Evolutionary conservation across 2,113 vertebrate species (phyloP).

Genomic region (Nannospalax galili): DNA sequence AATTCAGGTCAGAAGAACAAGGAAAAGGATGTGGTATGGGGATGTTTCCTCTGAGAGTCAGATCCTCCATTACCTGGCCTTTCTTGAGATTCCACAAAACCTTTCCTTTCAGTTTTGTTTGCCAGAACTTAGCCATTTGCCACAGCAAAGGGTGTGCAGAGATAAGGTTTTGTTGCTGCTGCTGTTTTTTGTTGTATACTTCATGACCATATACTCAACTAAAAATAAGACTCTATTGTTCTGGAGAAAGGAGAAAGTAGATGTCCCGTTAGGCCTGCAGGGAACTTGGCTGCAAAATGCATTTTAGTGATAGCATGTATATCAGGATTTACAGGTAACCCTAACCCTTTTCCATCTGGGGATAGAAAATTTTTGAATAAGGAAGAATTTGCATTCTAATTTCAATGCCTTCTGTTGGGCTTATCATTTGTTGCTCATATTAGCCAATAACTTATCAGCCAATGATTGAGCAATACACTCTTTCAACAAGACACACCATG

Average conservation of each 20-base stretch:
- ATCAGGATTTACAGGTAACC: background rate
- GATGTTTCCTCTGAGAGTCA: background rate
- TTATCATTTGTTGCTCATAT: background rate
- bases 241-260: background rate
- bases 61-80: background rate
- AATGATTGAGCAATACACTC: background rate
- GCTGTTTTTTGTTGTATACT: background rate
- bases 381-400: slow-evolving; percentile 9
- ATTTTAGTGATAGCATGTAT: background rate
- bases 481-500: background rate
- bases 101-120: background rate
- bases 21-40: background rate
- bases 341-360: background rate
- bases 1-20: background rate
- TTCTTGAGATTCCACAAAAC: background rate
- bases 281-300: background rate
- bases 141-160: background rate
- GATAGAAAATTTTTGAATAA: background rate
- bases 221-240: slow-evolving; percentile 31
- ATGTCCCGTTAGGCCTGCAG: background rate
- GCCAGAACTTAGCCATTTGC: background rate
- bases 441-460: background rate
- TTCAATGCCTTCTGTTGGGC: background rate
- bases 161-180: background rate
- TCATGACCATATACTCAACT: background rate